phyloP scores from a whole-genome alignment of 2,888 invertebrate genomes.

The Stomorhina lunata region DNA sequence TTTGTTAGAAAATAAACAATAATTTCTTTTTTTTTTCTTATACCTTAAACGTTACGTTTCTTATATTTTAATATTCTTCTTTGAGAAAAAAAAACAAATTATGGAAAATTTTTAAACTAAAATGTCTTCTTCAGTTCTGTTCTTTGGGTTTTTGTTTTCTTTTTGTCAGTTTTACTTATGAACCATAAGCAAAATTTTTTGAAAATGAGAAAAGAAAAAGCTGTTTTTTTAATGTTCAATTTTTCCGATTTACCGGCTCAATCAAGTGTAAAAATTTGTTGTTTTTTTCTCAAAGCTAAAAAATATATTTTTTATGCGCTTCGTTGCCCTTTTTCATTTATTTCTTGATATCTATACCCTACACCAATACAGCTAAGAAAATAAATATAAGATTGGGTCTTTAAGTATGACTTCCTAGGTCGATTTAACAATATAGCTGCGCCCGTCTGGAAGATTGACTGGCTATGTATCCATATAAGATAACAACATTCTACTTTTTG shows the following conservation, averaged over 20 bases:
- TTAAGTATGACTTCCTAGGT: no score
- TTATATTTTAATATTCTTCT: background rate
- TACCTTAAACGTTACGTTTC: background rate
- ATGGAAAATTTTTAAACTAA: conserved; percentile 13
- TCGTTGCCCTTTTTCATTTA: conserved; percentile 55
- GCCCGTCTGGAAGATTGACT: no score
- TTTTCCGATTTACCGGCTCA: conserved; percentile 32
- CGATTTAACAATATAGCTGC: no score
- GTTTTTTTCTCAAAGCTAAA: background rate
- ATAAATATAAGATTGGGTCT: no score
- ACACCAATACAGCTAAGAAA: no score
- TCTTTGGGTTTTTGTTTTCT: background rate
- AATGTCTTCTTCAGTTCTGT: conserved; percentile 16
- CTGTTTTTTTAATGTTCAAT: background rate
- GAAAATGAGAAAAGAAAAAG: background rate
- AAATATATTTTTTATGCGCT: conserved; percentile 39
- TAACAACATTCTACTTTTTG: no score
- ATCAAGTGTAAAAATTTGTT: conserved; percentile 37
- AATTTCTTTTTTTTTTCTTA: background rate
- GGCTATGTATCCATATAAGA: no score
- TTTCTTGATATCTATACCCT: no score
- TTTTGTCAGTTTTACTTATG: background rate
- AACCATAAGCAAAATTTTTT: no score
- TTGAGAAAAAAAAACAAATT: background rate
- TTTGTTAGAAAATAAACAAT: conserved; percentile 12